Conservation (phyloP, 2,888 invertebrate species). For the Drosophila subsilvestris region DNA sequence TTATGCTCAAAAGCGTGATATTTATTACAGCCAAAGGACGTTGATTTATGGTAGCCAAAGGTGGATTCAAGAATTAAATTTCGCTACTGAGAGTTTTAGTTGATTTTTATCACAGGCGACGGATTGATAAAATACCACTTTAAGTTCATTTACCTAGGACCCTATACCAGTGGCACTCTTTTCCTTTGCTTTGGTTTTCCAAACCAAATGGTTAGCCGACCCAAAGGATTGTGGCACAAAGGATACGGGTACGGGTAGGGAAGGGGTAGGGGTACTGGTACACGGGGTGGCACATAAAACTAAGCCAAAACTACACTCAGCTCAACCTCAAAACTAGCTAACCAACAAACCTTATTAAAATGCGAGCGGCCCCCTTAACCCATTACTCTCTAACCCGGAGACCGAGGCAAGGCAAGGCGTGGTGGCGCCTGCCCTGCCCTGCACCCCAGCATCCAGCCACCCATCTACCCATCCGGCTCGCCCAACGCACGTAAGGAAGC, state of each 20-base stretch:
- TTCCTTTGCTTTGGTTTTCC: constrained; percentile 33
- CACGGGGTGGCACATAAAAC: constrained; percentile 62
- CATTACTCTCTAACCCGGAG: constrained; percentile 47
- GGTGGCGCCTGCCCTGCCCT: background rate
- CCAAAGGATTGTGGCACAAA: constrained; percentile 30
- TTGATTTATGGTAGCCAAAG: constrained; percentile 26
- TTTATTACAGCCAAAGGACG: constrained; percentile 22
- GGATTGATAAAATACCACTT: constrained; percentile 7
- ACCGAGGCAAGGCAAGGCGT: background rate
- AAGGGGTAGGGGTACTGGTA: background rate
- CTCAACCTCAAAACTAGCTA: constrained; percentile 79
- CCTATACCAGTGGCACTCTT: background rate
- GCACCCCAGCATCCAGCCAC: constrained; percentile 20
- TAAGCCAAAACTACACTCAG: constrained; percentile 75
- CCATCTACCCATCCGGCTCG: background rate
- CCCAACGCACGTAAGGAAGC: constrained; percentile 71
- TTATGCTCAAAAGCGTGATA: constrained; percentile 30
- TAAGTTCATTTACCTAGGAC: background rate
- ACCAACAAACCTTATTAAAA: constrained; percentile 79
- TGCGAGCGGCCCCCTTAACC: constrained; percentile 54
- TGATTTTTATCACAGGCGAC: background rate
- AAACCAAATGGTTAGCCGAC: constrained; percentile 40
- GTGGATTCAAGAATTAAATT: background rate
- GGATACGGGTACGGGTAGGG: background rate
- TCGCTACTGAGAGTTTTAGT: too few species aligned